Conservation (phyloP, 64 coral and sea anemone genomes). For the Trachythela sp. region DNA sequence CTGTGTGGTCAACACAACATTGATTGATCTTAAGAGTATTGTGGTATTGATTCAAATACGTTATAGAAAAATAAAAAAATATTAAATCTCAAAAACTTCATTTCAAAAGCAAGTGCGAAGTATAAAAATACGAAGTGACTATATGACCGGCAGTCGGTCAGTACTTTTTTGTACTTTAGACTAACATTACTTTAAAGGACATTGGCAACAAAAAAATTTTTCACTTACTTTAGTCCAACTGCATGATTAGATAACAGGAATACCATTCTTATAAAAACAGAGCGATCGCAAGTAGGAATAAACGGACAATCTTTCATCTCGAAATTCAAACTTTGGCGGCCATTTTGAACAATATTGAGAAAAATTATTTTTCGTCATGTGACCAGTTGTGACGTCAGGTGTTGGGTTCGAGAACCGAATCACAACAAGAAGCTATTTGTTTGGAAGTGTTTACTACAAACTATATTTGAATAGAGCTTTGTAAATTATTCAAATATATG, state of each 20-base stretch:
- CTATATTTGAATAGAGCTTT: too few relatives aligned
- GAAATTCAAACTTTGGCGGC: not conserved
- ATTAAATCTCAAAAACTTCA: too few relatives aligned
- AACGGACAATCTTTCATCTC: not conserved
- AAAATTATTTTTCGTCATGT: conserved; percentile 19
- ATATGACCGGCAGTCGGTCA: too few relatives aligned
- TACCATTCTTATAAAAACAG: not conserved
- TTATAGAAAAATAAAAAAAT: too few relatives aligned
- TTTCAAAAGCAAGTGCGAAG: too few relatives aligned
- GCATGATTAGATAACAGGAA: not conserved
- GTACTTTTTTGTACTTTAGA: too few relatives aligned
- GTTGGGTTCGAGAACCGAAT: not conserved
- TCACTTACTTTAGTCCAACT: not conserved
- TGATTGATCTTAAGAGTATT: too few relatives aligned
- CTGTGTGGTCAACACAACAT: too few relatives aligned
- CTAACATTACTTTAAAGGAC: conserved; percentile 29
- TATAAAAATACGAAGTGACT: too few relatives aligned
- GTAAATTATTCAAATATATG: not conserved
- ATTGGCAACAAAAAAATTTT: conserved; percentile 12
- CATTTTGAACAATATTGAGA: not conserved
- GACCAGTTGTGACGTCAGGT: conserved; percentile 13
- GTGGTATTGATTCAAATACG: too few relatives aligned
- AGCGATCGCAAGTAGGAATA: too few relatives aligned
- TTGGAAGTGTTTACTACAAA: too few relatives aligned
- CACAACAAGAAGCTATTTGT: conserved; percentile 10